phyloP scores from a whole-genome alignment of 2,888 invertebrate genomes.

The Pharmacophagus antenor region DNA sequence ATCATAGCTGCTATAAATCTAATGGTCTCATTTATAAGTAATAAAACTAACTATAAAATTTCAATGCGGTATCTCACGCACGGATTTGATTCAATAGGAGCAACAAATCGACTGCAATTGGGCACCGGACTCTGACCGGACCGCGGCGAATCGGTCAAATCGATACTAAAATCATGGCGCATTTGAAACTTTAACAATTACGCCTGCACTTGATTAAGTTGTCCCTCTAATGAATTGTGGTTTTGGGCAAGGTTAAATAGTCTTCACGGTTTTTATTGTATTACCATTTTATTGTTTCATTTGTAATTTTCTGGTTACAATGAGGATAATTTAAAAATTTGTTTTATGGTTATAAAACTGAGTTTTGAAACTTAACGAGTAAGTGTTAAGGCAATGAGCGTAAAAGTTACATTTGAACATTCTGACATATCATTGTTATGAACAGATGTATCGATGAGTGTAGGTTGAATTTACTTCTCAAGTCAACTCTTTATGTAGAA shows the following conservation, averaged over 20 bases:
- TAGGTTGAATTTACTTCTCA: no score
- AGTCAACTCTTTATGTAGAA: no score
- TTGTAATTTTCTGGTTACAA: neutral
- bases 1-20: conserved; percentile 72
- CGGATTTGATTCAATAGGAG: conserved; percentile 64
- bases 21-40: conserved; percentile 73
- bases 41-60: conserved; percentile 74
- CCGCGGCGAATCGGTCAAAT: conserved; percentile 73
- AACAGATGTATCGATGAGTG: no score
- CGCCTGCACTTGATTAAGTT: conserved; percentile 37
- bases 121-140: conserved; percentile 58
- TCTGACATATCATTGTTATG: no score
- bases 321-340: neutral
- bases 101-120: conserved; percentile 71
- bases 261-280: neutral
- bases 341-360: neutral
- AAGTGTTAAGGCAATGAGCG: no score
- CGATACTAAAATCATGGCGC: conserved; percentile 52
- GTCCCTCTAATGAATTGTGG: conserved; percentile 12
- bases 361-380: no score
- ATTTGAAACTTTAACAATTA: conserved; percentile 43
- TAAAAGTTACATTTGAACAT: no score
- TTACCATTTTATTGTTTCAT: neutral
- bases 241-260: neutral
- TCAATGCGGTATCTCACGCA: conserved; percentile 67